Base-by-base conservation (phyloP, 2,888 invertebrate species). In the Latheticus oryzae region DNA sequence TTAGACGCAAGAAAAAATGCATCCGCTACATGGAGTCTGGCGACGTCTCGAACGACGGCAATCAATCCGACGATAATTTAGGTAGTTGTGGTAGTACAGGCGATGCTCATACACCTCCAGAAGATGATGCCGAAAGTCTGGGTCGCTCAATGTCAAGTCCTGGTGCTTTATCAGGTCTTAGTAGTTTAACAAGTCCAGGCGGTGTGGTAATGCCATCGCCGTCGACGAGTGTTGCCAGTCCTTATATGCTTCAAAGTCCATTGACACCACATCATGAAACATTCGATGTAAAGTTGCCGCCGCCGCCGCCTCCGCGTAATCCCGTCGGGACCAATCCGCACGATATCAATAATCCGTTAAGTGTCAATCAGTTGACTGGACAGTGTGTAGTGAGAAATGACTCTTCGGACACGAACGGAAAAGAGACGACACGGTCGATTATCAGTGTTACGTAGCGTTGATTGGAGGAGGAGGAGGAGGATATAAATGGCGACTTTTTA, bases 1-100 rank as follows among this genome's bases (percentile, higher is more conserved):
- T 2, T 84, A 95, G 95, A 85, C 93, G 95, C 85, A 95, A 95
- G 87, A 95, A 95, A 83, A 95, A 95, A 83, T 95, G 95, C 85
- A 92, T 95, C 76, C 91, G 95, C 70, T 95, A 95, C 84, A 90
- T 94, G 90, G 95, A 94, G 83, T 88, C 90, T 69, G 82, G 83
- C 64, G 88, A 86, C 72, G n/a, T n/a, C n/a, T 84, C 83, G 64
- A 84, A 83, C 67, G 82, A 81, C 65, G 84, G 83, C 60, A 84
- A 84, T 69, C 86, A 85, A 73, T 86, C 85, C 61, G 88, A 89
- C 76, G 89, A 88, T 71, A 88, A 90, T 73, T 79, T 90, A 67
- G 91, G 89, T 70, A 88, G 93, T 74, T 89, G 91, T 74, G 88
- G 90, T 75, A 89, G 93, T 81, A 87, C 89, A 75, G 84, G 88